These are phyloP conservation scores for Drosophila demipolita DNA, from an alignment of 2,888 invertebrate species.

Conservation along the genomic window DNA sequence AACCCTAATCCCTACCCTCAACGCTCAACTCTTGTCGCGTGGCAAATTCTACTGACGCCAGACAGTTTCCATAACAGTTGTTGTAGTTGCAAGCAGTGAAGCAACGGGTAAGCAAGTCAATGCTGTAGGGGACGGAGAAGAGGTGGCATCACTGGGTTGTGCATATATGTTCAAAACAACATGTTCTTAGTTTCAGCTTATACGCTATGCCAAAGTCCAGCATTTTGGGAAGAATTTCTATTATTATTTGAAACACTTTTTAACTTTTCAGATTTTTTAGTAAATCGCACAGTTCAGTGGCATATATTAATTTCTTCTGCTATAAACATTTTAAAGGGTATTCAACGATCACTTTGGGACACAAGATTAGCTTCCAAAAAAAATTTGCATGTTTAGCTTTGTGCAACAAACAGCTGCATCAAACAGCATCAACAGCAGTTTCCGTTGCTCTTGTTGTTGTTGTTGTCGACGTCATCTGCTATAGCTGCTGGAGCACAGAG, in stretches of 20 bases:
- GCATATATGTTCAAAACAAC: conserved; percentile 66
- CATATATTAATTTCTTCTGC: background rate
- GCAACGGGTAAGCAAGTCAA: too few species aligned
- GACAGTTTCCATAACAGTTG: conserved; percentile 49
- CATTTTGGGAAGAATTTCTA: background rate
- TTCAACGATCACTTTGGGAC: conserved; percentile 16
- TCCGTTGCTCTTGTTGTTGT: conserved; percentile 27
- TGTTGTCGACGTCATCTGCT: conserved; percentile 10
- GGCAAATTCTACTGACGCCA: conserved; percentile 69
- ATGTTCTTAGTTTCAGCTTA: conserved; percentile 50
- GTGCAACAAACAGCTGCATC: conserved; percentile 22
- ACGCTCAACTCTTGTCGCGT: conserved; percentile 17
- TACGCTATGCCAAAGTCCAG: conserved; percentile 22
- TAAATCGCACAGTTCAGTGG: background rate
- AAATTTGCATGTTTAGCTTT: conserved; percentile 46
- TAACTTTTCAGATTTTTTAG: background rate
- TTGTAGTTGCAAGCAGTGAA: conserved; percentile 8
- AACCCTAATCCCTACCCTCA: background rate
- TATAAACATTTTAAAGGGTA: conserved; percentile 9
- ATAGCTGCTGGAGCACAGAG: conserved; percentile 27
- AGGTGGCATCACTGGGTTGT: conserved; percentile 27
- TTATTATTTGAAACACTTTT: background rate
- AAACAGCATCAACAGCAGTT: conserved; percentile 44
- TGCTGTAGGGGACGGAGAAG: background rate
- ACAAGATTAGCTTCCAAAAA: background rate